These are phyloP conservation scores for Caenorhabditis elegans DNA, from an alignment of 1,140 invertebrate genomes.

Conservation along the genomic window WBcel235 BX284605.5:6427001-6427500, in stretches of 20 bases:
- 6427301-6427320: background rate
- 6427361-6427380: background rate
- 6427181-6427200: too few species aligned
- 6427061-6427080: slow-evolving; percentile 27
- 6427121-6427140: background rate
- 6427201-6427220: too few species aligned
- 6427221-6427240: too few species aligned
- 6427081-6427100: slow-evolving; percentile 34
- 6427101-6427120: slow-evolving; percentile 40
- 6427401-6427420: too few species aligned
- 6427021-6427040: slow-evolving; percentile 52
- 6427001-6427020: slow-evolving; percentile 48
- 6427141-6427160: too few species aligned
- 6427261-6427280: background rate
- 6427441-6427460: background rate
- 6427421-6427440: background rate
- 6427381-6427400: background rate
- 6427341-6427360: background rate
- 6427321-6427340: slow-evolving; percentile 26
- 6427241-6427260: background rate
- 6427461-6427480: background rate
- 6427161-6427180: too few species aligned
- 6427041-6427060: slow-evolving; percentile 42
- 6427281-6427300: background rate
- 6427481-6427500: background rate